phyloP scores from a whole-genome alignment of 2,113 vertebrate genomes.

The Pseudorhombus dupliciocellatus region DNA sequence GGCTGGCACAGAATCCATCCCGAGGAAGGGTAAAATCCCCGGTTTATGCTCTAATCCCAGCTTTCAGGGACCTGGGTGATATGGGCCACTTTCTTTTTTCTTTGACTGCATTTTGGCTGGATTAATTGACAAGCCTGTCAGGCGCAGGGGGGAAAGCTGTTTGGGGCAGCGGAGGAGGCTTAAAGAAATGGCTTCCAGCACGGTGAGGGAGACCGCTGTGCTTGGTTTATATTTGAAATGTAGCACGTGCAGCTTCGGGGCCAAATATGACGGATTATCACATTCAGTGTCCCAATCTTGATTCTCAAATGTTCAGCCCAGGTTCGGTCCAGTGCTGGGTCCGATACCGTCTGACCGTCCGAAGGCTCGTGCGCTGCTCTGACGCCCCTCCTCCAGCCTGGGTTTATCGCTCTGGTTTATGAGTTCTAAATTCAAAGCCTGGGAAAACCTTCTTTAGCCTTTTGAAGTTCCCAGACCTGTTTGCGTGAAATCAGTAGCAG shows the following conservation, averaged over 20 bases:
- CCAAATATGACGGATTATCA: neutral
- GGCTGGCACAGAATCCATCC: conserved; percentile 73
- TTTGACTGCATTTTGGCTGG: conserved; percentile 46
- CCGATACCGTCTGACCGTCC: conserved; percentile 6
- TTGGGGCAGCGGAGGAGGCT: conserved; percentile 54
- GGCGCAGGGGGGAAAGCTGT: conserved; percentile 53
- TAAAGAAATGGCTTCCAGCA: conserved; percentile 42
- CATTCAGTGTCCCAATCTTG: neutral
- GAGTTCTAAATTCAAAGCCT: conserved; percentile 70
- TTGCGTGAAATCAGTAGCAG: conserved; percentile 76
- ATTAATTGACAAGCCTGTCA: conserved; percentile 67
- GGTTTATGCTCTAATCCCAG: conserved; percentile 70
- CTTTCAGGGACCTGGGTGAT: conserved; percentile 57
- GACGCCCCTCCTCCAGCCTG: conserved; percentile 62
- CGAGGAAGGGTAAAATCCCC: conserved; percentile 64
- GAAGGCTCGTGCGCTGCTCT: conserved; percentile 27
- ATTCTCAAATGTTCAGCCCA: conserved; percentile 1
- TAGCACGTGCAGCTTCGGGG: neutral
- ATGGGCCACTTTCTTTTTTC: conserved; percentile 48
- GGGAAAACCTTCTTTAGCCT: conserved; percentile 68
- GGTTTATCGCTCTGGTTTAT: conserved; percentile 53
- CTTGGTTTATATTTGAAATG: neutral
- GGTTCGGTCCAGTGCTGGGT: neutral
- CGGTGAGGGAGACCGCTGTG: too few species aligned
- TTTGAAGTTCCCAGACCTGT: conserved; percentile 77